Percentiles rank a stretch among this genome's conserved stretches.
Conservation (phyloP, 2,797 vertebrate species). For the Sarcophilus harrisii region DNA sequence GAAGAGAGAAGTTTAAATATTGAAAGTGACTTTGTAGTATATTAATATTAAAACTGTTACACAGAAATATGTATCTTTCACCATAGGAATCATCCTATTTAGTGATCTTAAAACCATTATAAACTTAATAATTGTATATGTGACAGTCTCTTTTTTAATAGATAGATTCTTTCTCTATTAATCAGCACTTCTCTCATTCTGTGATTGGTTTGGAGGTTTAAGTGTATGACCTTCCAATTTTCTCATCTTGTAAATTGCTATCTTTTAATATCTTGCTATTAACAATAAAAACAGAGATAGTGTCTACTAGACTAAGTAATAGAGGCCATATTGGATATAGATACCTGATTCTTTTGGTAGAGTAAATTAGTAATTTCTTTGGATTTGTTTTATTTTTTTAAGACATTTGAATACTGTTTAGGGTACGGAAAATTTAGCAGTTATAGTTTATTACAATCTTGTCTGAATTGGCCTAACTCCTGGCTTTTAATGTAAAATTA, state of each 20-base stretch:
- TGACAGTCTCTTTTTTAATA: slow-evolving; percentile 19
- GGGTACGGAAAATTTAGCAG: not conserved
- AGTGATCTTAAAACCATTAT: slow-evolving; percentile 5
- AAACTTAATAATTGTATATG: slow-evolving; percentile 15
- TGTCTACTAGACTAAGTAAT: slow-evolving; percentile 12
- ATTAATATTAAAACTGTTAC: not conserved
- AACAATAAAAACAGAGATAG: slow-evolving; percentile 39
- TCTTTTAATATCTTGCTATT: slow-evolving; percentile 65
- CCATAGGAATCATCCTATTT: slow-evolving; percentile 29
- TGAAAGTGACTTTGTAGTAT: not conserved
- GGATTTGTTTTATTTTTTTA: not conserved
- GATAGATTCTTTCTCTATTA: not conserved
- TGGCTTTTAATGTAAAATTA: not conserved
- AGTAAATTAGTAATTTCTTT: slow-evolving; percentile 49
- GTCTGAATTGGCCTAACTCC: not conserved
- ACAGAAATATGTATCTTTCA: slow-evolving; percentile 50
- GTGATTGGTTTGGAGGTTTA: not conserved
- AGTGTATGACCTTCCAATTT: slow-evolving; percentile 51
- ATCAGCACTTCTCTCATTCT: not conserved
- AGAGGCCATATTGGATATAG: slow-evolving; percentile 38
- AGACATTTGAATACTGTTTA: not conserved
- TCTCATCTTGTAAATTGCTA: slow-evolving; percentile 55
- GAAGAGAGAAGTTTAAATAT: not conserved
- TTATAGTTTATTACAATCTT: not conserved
- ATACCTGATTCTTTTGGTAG: slow-evolving; percentile 39